Base-by-base conservation (phyloP, 2,797 vertebrate genomes). In the Lerista edwardsae region DNA sequence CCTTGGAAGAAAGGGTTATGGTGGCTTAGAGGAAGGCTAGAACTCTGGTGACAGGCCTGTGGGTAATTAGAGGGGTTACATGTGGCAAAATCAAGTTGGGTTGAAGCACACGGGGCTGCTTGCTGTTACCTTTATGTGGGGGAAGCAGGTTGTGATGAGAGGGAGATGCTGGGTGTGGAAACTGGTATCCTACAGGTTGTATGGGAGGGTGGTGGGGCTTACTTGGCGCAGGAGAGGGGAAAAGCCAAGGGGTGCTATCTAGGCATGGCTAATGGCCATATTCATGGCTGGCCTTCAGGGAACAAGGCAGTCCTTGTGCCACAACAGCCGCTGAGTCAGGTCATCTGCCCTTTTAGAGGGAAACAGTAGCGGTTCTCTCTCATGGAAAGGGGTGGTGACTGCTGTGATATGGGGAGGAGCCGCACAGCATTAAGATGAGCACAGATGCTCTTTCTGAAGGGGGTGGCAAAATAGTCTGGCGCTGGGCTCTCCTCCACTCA, bases 241-340 rank as follows among this genome's bases (percentile, higher is more conserved):
- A 6, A 62, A 29, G 7, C 25, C 59, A 29, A 3, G 7, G 11
- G 25, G 2, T 19, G 36, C 29, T 61, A 5, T 34, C 55, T 8
- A 62, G 34, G 12, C 31, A 6, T 29, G 15, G 61, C 64, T 8
- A 62, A 62, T 3, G 27, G 71, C n/a, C 31, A 7, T 31, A 74
- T 64, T 25, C 69, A 68, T n/a, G 73, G 27, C 47, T 44, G 29
- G 47, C 27, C 64, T 83, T 76, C 8, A 11, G 31, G 17, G 51
- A 84, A 77, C 74, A 84, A 77, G 75, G 82, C 82, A 61, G 27
- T 34, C 4, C 3, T 84, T 84, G 51, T 77, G 15, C 41, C 25
- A 14, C 15, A 27, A 7, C 59, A 74, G 71, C 57, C 59, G 64
- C 74, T 84, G 65, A 77, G 12, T 84, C 62, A 61, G 36, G 65